Conservation (phyloP, 1,140 invertebrate genomes). For the Calosoma granatense region DNA sequence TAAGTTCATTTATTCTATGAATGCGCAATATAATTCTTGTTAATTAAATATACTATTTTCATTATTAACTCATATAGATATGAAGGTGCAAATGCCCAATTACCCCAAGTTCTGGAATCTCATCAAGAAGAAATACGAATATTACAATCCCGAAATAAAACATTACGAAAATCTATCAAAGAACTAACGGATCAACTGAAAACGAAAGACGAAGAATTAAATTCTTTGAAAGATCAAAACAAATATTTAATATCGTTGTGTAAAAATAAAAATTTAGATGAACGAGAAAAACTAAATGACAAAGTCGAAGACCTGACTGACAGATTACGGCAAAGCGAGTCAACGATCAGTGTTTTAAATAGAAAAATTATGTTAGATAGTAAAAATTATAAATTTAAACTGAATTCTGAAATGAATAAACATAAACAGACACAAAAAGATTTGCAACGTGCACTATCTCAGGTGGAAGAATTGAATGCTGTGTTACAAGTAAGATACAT, state of each 20-base stretch:
- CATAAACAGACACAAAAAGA: slow-evolving; percentile 58
- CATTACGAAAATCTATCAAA: slow-evolving; percentile 49
- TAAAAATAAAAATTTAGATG: slow-evolving; percentile 58
- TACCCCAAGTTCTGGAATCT: slow-evolving; percentile 58
- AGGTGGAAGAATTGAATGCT: slow-evolving; percentile 45
- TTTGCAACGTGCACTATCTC: slow-evolving; percentile 49
- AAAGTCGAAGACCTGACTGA: slow-evolving; percentile 50
- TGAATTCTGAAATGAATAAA: slow-evolving; percentile 55
- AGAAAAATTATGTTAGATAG: slow-evolving; percentile 55
- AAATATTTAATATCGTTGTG: slow-evolving; percentile 55
- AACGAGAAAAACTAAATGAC: slow-evolving; percentile 57
- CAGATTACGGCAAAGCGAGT: slow-evolving; percentile 54
- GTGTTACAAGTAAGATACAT: slow-evolving; percentile 41
- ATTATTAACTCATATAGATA: no score
- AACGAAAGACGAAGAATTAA: slow-evolving; percentile 52
- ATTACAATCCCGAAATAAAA: slow-evolving; percentile 56
- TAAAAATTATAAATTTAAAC: slow-evolving; percentile 60
- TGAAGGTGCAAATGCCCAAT: slow-evolving; percentile 61
- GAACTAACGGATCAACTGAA: slow-evolving; percentile 50
- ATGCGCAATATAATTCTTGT: no score
- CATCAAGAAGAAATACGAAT: slow-evolving; percentile 66
- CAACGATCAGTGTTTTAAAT: slow-evolving; percentile 55
- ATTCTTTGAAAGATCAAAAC: slow-evolving; percentile 52
- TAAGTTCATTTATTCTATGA: slow-evolving; percentile 26
- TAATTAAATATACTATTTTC: no score